These are phyloP conservation scores for Trematomus loennbergii DNA, from an alignment of 2,113 vertebrate species.

Conservation along the genomic window DNA sequence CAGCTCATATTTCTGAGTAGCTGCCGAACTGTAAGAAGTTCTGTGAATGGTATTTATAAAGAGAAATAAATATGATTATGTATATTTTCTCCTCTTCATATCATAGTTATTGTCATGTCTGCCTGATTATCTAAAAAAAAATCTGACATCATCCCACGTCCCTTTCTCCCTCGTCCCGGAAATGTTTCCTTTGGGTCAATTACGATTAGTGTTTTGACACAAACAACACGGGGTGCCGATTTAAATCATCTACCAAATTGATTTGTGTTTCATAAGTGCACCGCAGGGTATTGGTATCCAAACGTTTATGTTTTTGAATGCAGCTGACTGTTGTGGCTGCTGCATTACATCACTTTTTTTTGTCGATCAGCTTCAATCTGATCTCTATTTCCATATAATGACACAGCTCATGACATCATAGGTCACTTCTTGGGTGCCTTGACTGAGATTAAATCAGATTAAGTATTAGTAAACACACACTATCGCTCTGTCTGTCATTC, in stretches of 20 bases:
- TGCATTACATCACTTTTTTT: not conserved
- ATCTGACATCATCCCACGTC: constrained; percentile 29
- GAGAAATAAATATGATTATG: not conserved
- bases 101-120: not conserved
- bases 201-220: constrained; percentile 46
- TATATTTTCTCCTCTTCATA: not conserved
- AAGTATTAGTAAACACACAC: constrained; percentile 55
- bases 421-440: constrained; percentile 60
- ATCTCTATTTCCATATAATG: constrained; percentile 47
- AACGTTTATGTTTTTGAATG: not conserved
- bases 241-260: not conserved
- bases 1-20: no score
- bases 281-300: not conserved
- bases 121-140: constrained; percentile 10
- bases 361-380: constrained; percentile 18
- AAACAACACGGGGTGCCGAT: constrained; percentile 14
- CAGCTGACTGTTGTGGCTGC: constrained; percentile 36
- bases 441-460: constrained; percentile 74
- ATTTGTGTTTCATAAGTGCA: not conserved
- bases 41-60: no score
- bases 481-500: not conserved
- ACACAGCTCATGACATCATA: constrained; percentile 63
- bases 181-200: constrained; percentile 80
- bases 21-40: no score
- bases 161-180: constrained; percentile 34